A percentile compares a stretch with the other conserved stretches of the same genome.
These are phyloP conservation scores for Apocheima hispidaria DNA, from an alignment of 2,888 invertebrate genomes.

Conservation along the genomic window DNA sequence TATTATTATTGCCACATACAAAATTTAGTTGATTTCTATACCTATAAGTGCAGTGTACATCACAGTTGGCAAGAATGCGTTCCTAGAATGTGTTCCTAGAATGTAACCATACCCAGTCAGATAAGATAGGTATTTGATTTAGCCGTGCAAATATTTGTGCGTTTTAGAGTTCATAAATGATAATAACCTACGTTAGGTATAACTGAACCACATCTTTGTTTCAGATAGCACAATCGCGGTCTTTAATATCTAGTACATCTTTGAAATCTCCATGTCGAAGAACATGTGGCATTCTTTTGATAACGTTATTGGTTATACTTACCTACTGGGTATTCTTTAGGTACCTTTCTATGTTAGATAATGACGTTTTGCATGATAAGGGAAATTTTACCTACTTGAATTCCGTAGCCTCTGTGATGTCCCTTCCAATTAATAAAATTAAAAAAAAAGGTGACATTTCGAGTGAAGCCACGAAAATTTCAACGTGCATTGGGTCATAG, in stretches of 20 bases:
- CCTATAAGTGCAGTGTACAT: not conserved
- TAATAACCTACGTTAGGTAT: not conserved
- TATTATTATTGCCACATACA: too few relatives aligned
- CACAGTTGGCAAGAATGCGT: not conserved
- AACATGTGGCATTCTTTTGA: constrained; percentile 1
- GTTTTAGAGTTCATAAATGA: constrained; percentile 3
- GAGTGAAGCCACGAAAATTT: too few relatives aligned
- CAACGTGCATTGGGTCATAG: too few relatives aligned
- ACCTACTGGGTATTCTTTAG: not conserved
- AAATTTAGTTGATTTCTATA: not conserved
- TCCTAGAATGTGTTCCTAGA: constrained; percentile 22
- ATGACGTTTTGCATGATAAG: not conserved
- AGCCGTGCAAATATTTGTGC: constrained; percentile 9
- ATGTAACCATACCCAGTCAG: constrained; percentile 12
- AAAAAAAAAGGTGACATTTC: too few relatives aligned
- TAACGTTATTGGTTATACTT: not conserved
- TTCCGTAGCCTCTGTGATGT: too few relatives aligned
- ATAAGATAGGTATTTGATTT: constrained; percentile 3
- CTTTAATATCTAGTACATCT: constrained; percentile 3
- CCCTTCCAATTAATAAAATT: too few relatives aligned
- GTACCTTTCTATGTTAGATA: not conserved
- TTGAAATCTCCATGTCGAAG: constrained; percentile 4
- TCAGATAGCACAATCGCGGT: constrained; percentile 5
- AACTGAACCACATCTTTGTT: constrained; percentile 1
- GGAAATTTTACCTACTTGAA: too few relatives aligned